Evolutionary conservation across 2,797 vertebrate species (phyloP).

Genomic region (Melanotaenia pygmaea): DNA sequence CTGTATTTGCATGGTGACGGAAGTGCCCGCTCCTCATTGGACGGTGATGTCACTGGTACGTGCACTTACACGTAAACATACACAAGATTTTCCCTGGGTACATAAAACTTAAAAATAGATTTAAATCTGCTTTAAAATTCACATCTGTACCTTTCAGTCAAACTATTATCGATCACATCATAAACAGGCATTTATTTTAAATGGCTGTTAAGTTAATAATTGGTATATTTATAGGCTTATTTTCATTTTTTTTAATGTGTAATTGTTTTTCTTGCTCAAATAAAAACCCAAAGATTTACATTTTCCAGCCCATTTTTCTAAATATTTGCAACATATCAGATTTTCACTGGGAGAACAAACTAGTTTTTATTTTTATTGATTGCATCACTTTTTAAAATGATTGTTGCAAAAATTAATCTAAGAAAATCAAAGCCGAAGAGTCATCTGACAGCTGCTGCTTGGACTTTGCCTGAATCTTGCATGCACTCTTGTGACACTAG

Average conservation of each 20-base stretch:
- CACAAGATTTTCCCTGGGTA: neutral
- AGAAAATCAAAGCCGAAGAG: neutral
- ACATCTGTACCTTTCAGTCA: neutral
- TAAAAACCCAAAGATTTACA: neutral
- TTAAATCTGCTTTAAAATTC: neutral
- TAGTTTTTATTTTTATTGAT: neutral
- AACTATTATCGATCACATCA: neutral
- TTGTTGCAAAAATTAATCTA: neutral
- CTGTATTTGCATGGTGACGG: conserved; percentile 25
- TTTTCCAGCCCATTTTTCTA: neutral
- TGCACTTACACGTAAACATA: neutral
- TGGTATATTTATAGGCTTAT: neutral
- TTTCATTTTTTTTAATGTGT: neutral
- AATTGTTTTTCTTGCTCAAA: neutral
- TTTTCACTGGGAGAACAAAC: neutral
- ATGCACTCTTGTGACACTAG: conserved; percentile 50
- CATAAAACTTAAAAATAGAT: neutral
- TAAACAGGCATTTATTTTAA: neutral
- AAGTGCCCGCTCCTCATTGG: conserved; percentile 64
- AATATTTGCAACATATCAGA: neutral
- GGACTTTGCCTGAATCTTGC: conserved; percentile 26
- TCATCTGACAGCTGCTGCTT: conserved; percentile 39
- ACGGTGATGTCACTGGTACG: conserved; percentile 9
- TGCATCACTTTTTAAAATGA: neutral
- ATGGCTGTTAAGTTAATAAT: neutral